These are phyloP conservation scores for Pyrocoelia pectoralis DNA, from an alignment of 2,888 invertebrate genomes.

Conservation along the genomic window DNA sequence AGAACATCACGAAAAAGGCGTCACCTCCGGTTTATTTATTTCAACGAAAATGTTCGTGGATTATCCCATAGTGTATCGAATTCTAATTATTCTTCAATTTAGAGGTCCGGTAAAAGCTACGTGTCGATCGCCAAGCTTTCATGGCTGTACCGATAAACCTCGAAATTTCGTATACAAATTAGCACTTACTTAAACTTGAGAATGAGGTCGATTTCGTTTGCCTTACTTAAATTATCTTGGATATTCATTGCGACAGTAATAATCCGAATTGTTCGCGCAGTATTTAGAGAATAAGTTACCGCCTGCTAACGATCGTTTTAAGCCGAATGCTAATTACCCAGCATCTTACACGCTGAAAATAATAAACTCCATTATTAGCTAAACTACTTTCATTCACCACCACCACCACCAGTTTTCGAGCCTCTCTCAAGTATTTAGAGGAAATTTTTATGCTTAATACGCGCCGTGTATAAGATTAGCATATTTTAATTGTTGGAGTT, in stretches of 20 bases:
- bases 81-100: no score
- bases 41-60: no score
- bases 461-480: neutral
- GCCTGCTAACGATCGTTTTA: slow-evolving; percentile 25
- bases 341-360: slow-evolving; percentile 14
- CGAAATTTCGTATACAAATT: no score
- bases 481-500: neutral
- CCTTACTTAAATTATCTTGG: slow-evolving; percentile 34
- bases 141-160: no score
- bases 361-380: slow-evolving; percentile 11
- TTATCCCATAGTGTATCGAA: no score
- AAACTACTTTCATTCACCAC: neutral
- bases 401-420: neutral
- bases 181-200: slow-evolving; percentile 29
- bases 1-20: no score
- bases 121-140: no score
- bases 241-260: slow-evolving; percentile 34
- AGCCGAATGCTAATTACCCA: slow-evolving; percentile 19
- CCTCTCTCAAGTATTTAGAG: no score
- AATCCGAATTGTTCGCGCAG: slow-evolving; percentile 31
- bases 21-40: no score
- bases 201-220: slow-evolving; percentile 32
- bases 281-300: slow-evolving; percentile 28
- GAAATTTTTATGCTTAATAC: neutral
- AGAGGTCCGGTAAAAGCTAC: no score